Base-by-base conservation (phyloP, 2,888 invertebrate genomes). In the Desoria tigrina region DNA sequence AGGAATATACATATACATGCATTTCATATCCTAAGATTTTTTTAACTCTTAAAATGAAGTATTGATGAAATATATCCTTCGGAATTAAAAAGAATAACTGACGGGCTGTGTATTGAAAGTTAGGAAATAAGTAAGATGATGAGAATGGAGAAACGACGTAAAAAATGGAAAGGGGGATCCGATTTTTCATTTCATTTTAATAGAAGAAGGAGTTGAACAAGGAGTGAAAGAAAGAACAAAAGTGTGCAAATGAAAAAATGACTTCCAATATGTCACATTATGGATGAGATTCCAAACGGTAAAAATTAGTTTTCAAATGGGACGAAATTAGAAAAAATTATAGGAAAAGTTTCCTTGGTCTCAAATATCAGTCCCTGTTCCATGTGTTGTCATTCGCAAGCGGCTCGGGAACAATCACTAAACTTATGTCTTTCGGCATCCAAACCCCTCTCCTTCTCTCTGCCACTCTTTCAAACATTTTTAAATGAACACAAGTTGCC, bases 251-350 rank as follows among this genome's bases (percentile, higher is more conserved):
- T 71, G 64, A 70, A 68, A 73, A 71, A 70, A 69, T 67, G 71
- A 70, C 67, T 63, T 63, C 59, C 76, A 76, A 76, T 71, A 72
- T 76, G 76, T 72, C 70, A 74, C 76, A 74, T 76, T 76, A 73
- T 74, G 68, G 73, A 76, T 76, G 74, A 72, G 76, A 72, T 74
- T 76, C 72, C 71, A 74, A 76, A 74, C 74, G 76, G 74, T 76
- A 76, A 76, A 76, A 76, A 76, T 76, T 76, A 74, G 72, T 74
- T 76, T 76, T 76, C 74, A 73, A 76, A 76, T 72, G 76, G 72
- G 73, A 69, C 65, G 68, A 76, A 76, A 76, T 76, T 76, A 74
- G 72, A 74, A 76, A 75, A 75, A 74, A 76, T 73, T 74, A 74
- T 71, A 74, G 69, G 68, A 70, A 76, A 76, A 76, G 57, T 74